Evolutionary conservation across 2,113 vertebrate species (phyloP), one percentile per base, ranked within the genome.

Genomic region (Corythaixoides concolor): DNA sequence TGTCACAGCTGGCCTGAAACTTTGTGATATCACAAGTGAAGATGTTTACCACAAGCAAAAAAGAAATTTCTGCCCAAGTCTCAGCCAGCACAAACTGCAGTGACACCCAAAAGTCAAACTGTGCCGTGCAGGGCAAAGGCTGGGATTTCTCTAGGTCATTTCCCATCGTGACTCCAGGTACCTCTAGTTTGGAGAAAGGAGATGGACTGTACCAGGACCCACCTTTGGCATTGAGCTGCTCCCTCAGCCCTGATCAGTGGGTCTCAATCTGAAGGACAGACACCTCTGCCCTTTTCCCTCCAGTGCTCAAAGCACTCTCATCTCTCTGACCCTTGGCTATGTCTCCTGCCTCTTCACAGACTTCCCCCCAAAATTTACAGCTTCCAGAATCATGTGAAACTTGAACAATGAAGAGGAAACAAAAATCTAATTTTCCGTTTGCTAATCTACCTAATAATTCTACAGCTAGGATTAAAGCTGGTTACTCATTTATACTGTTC

Each of bases 211-310:
- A 32, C n/a, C 32, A 28, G 55, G 45, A 62, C 32, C 45, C 77
- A 24, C 33, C 23, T 24, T 52, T 53, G 21, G 64, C 52, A 32
- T 17, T 45, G 33, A 3, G 3, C 32, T 50, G n/a, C 32, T 2
- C 1, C 11, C 3, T 0, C 1, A 2, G 14, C 45, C 28, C 21
- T 2, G 1, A 6, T 50, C 26, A 70, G 56, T 1, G 1, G 23
- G 27, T 60, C 22, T 27, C 59, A 8, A 2, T 37, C 43, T 56
- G 53, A 85, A 72, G 67, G 43, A 75, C n/a, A 33, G 50, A 39
- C 2, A 53, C 4, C 12, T 56, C 63, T 62, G 45, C 33, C 21
- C 11, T 67, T 59, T 60, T 43, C 23, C 35, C 35, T 28, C 21
- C 4, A 2, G 11, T 53, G 18, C 35, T 24, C 0, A 0, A 80